phyloP scores from a whole-genome alignment of 2,888 invertebrate genomes.

The Chalcis sispes region DNA sequence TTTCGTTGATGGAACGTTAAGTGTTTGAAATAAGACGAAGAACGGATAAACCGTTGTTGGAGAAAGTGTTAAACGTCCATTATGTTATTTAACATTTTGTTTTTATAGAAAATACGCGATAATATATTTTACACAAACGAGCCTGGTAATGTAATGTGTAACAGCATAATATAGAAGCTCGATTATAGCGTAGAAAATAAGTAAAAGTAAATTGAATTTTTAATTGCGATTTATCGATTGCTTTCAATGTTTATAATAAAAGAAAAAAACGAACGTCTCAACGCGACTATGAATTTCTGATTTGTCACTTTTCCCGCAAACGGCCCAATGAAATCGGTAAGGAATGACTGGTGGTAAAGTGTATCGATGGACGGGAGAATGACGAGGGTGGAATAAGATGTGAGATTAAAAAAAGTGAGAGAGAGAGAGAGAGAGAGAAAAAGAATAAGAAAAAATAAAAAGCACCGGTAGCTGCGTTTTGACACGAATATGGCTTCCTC shows the following conservation, averaged over 20 bases:
- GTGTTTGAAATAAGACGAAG: background rate
- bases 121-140: too few species aligned
- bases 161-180: too few species aligned
- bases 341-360: slow-evolving; percentile 16
- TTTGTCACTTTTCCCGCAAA: slow-evolving; percentile 30
- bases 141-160: too few species aligned
- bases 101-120: too few species aligned
- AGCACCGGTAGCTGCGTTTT: slow-evolving; percentile 64
- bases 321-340: background rate
- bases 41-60: background rate
- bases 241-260: too few species aligned
- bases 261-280: too few species aligned
- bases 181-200: too few species aligned
- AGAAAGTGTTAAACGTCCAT: background rate
- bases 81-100: too few species aligned
- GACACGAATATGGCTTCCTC: slow-evolving; percentile 72
- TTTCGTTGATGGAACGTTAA: background rate
- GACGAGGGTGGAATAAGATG: slow-evolving; percentile 22
- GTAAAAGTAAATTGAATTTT: too few species aligned
- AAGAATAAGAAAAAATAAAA: background rate
- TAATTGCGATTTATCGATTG: too few species aligned
- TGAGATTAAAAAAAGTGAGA: slow-evolving; percentile 35
- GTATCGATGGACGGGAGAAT: slow-evolving; percentile 3
- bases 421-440: background rate
- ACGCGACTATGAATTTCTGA: slow-evolving; percentile 15